These are phyloP conservation scores for Semaprochilodus insignis DNA, from an alignment of 2,797 vertebrate species.

Conservation along the genomic window DNA sequence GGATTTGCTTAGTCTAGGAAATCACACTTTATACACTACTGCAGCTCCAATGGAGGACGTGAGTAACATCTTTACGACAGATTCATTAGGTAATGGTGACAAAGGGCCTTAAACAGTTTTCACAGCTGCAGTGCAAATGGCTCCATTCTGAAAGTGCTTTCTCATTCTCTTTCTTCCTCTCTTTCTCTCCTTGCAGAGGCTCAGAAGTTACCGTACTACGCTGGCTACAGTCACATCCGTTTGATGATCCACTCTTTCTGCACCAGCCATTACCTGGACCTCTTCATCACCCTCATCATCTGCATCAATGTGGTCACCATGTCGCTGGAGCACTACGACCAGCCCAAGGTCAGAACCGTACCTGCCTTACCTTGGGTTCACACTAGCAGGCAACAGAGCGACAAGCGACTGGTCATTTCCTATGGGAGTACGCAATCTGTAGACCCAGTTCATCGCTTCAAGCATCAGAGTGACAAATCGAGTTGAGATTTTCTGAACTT, in stretches of 20 bases:
- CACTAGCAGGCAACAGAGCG: too few relatives aligned
- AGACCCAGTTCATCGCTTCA: too few relatives aligned
- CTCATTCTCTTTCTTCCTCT: not conserved
- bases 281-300: constrained; percentile 97
- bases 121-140: not conserved
- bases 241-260: constrained; percentile 93
- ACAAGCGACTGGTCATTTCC: too few relatives aligned
- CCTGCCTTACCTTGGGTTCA: too few relatives aligned
- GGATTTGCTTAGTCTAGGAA: too few relatives aligned
- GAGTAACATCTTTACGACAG: too few relatives aligned
- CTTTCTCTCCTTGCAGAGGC: constrained; percentile 79
- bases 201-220: constrained; percentile 94
- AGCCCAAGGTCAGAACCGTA: constrained; percentile 85
- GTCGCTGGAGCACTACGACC: constrained; percentile 97
- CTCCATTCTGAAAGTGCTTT: not conserved
- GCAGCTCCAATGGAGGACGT: too few relatives aligned
- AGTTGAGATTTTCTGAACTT: too few relatives aligned
- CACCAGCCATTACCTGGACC: constrained; percentile 96
- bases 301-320: constrained; percentile 98
- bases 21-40: too few relatives aligned
- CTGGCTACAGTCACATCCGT: constrained; percentile 87
- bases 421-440: too few relatives aligned
- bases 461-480: too few relatives aligned
- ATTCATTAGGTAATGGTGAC: too few relatives aligned
- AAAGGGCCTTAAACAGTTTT: not conserved